Conservation (phyloP, 2,888 invertebrate genomes). For the Sesia apiformis region DNA sequence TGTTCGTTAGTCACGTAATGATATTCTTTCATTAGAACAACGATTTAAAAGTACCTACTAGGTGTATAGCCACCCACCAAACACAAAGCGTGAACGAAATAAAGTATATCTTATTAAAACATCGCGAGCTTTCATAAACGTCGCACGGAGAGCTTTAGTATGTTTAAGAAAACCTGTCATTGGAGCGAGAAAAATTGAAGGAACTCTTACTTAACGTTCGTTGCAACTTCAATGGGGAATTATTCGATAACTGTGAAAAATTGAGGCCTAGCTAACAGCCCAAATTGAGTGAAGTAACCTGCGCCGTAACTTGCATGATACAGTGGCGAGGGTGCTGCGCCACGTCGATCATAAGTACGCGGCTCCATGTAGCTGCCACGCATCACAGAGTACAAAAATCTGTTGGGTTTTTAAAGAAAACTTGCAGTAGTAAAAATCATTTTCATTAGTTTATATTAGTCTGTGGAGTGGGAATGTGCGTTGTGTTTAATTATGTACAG, state of each 20-base stretch:
- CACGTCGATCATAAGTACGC: not conserved
- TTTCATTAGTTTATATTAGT: slow-evolving; percentile 4
- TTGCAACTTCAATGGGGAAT: slow-evolving; percentile 26
- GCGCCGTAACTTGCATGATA: slow-evolving; percentile 2
- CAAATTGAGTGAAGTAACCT: slow-evolving; percentile 60
- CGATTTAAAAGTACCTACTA: too few species aligned
- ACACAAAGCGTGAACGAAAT: too few species aligned
- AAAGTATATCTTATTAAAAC: too few species aligned
- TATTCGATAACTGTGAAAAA: slow-evolving; percentile 67
- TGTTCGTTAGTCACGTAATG: not conserved
- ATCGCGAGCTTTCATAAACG: too few species aligned
- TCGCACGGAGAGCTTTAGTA: too few species aligned
- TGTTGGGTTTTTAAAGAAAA: not conserved
- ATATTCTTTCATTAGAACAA: not conserved
- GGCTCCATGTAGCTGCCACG: slow-evolving; percentile 11
- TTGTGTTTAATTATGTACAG: not conserved
- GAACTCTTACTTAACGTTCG: slow-evolving; percentile 48
- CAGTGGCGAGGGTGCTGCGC: not conserved
- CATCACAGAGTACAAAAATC: slow-evolving; percentile 22
- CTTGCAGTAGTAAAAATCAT: not conserved
- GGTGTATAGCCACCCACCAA: too few species aligned
- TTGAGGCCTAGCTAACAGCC: slow-evolving; percentile 49
- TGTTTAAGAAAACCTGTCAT: not conserved
- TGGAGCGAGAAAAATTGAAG: slow-evolving; percentile 22
- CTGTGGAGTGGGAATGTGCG: slow-evolving; percentile 16